Evolutionary conservation across 2,797 vertebrate genomes (phyloP).

Genomic region (Prunella strophiata): DNA sequence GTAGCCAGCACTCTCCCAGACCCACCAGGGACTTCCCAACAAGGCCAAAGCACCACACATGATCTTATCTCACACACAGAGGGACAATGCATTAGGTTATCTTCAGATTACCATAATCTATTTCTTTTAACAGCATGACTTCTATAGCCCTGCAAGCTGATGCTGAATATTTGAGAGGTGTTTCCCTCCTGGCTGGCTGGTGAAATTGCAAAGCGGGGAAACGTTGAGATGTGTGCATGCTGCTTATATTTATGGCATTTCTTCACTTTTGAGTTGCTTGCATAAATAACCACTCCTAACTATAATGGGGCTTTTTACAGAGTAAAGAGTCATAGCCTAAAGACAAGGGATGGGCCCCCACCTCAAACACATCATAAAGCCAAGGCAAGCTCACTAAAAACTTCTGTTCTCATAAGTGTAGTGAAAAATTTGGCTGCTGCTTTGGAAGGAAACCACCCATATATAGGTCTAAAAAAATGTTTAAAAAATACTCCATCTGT

Average conservation of each 20-base stretch:
- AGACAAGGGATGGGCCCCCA: neutral
- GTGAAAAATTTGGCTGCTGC: neutral
- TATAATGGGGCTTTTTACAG: neutral
- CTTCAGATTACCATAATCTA: neutral
- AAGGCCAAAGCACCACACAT: neutral
- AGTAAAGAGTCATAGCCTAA: neutral
- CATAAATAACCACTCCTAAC: neutral
- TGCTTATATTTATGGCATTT: neutral
- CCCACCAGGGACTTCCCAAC: slow-evolving; percentile 9
- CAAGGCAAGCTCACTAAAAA: neutral
- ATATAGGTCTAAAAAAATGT: neutral
- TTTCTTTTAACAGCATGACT: neutral
- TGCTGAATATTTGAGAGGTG: neutral
- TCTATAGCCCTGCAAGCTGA: neutral
- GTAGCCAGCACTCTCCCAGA: neutral
- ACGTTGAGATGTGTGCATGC: neutral
- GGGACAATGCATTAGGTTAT: neutral
- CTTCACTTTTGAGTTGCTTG: neutral
- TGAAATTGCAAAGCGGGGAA: neutral
- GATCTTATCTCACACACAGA: neutral
- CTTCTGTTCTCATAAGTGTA: neutral
- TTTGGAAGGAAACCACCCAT: neutral
- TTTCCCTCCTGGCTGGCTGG: neutral
- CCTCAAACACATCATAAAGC: neutral
- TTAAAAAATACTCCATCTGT: neutral